Evolutionary conservation across 2,797 vertebrate species (phyloP).

Genomic region (Pangasius krempfi): DNA sequence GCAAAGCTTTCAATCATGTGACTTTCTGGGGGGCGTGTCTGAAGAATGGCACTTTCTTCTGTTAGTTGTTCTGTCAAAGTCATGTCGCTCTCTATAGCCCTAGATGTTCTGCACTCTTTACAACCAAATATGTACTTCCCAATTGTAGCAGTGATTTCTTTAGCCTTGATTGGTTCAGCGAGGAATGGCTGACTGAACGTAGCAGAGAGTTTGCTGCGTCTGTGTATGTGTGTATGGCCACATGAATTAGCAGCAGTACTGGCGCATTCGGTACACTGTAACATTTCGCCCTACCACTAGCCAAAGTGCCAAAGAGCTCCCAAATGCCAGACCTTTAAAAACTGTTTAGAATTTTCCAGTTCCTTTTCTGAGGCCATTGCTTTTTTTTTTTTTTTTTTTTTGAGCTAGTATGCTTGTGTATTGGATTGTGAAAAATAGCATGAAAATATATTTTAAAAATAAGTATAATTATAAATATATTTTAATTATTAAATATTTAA

Average conservation of each 20-base stretch:
- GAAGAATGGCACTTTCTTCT: neutral
- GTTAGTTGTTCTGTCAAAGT: neutral
- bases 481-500: neutral
- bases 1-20: neutral
- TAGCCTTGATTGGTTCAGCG: neutral
- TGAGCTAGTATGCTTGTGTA: neutral
- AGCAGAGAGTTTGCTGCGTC: neutral
- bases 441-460: neutral
- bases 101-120: neutral
- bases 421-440: neutral
- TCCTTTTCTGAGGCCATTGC: neutral
- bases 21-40: neutral
- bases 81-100: neutral
- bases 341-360: neutral
- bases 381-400: neutral
- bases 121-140: neutral
- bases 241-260: neutral
- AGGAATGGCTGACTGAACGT: neutral
- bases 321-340: neutral
- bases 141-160: neutral
- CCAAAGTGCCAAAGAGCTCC: neutral
- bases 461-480: neutral
- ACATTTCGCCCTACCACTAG: neutral
- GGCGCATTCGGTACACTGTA: neutral
- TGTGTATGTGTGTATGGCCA: neutral